A percentile compares a stretch with the other conserved stretches of the same genome.
These are phyloP conservation scores for Gisinianus flammeolus DNA, from an alignment of 2,888 invertebrate species.

Conservation along the genomic window DNA sequence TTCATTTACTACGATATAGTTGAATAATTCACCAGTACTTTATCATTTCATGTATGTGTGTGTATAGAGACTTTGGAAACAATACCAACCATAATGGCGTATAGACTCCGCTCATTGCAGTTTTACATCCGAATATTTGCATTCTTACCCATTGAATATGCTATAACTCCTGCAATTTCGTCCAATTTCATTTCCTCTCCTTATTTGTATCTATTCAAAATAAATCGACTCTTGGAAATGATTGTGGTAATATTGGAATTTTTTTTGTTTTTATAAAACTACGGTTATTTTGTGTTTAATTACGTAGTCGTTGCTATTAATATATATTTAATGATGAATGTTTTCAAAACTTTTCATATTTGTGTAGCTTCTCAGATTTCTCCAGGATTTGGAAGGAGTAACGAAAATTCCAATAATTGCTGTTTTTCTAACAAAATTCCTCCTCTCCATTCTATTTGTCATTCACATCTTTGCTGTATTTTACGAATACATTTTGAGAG, in stretches of 20 bases:
- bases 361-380: slow-evolving; percentile 23
- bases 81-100: slow-evolving; percentile 44
- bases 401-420: slow-evolving; percentile 36
- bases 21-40: too few relatives aligned
- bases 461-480: slow-evolving; percentile 48
- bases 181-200: slow-evolving; percentile 25
- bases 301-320: neutral
- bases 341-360: neutral
- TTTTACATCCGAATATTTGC: slow-evolving; percentile 51
- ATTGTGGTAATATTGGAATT: slow-evolving; percentile 35
- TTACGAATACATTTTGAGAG: slow-evolving; percentile 43
- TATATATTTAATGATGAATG: neutral
- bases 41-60: too few relatives aligned
- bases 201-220: slow-evolving; percentile 51
- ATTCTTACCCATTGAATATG: slow-evolving; percentile 53
- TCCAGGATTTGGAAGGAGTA: slow-evolving; percentile 37
- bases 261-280: neutral
- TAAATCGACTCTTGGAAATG: slow-evolving; percentile 47
- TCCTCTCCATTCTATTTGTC: slow-evolving; percentile 40
- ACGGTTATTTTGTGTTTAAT: neutral
- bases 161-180: slow-evolving; percentile 8
- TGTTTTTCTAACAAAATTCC: slow-evolving; percentile 41
- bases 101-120: slow-evolving; percentile 41
- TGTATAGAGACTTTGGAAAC: slow-evolving; percentile 53
- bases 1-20: too few relatives aligned